These are phyloP conservation scores for Aleiodes testaceus DNA, from an alignment of 2,888 invertebrate genomes.

Conservation along the genomic window DNA sequence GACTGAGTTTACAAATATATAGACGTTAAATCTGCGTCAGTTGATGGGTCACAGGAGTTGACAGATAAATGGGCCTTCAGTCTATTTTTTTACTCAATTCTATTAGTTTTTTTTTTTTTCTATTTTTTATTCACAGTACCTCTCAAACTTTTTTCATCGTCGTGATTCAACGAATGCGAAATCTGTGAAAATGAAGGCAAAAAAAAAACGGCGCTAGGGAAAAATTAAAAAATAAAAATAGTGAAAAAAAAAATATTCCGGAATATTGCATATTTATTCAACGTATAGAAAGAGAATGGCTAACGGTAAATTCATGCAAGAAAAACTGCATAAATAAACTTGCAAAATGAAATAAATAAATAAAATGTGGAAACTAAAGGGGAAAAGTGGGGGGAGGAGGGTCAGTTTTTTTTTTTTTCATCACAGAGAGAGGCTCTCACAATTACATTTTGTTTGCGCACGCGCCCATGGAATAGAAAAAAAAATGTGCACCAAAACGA, in stretches of 20 bases:
- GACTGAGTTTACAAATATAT: slow-evolving; percentile 32
- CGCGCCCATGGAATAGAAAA: background rate
- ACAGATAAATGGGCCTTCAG: slow-evolving; percentile 31
- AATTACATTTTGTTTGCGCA: slow-evolving; percentile 28
- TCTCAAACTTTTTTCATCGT: slow-evolving; percentile 16
- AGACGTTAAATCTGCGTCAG: slow-evolving; percentile 33
- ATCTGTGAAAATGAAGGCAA: background rate
- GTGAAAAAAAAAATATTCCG: slow-evolving; percentile 8
- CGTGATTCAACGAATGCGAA: slow-evolving; percentile 31
- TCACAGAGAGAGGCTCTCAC: slow-evolving; percentile 17
- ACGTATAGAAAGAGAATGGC: slow-evolving; percentile 23
- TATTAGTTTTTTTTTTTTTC: slow-evolving; percentile 17
- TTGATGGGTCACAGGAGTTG: slow-evolving; percentile 32
- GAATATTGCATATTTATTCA: slow-evolving; percentile 32
- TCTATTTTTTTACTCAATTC: slow-evolving; percentile 31
- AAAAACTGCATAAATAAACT: slow-evolving; percentile 32
- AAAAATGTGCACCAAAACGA: slow-evolving; percentile 24
- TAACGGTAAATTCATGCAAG: slow-evolving; percentile 31
- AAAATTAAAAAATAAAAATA: slow-evolving; percentile 4
- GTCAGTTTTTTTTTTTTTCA: slow-evolving; percentile 22
- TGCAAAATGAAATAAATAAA: slow-evolving; percentile 17
- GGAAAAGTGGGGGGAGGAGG: background rate
- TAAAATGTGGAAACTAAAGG: slow-evolving; percentile 18
- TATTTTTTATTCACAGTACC: background rate
- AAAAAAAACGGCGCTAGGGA: too few species aligned